Evolutionary conservation across 2,113 vertebrate genomes (phyloP).

Genomic region (Lanius collurio): DNA sequence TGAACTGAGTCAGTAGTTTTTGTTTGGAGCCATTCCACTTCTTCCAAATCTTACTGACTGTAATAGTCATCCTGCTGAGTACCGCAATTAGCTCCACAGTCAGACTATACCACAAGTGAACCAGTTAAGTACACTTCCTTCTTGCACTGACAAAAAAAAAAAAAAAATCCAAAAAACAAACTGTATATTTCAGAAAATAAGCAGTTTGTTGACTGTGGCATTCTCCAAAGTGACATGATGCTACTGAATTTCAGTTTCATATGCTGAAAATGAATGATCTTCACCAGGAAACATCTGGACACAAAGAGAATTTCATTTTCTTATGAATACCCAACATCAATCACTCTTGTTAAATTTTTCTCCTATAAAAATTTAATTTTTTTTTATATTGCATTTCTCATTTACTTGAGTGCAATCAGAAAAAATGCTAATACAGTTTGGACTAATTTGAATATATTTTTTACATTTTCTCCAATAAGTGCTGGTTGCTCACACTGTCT

Average conservation of each 20-base stretch:
- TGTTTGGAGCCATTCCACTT: not conserved
- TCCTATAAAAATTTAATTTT: not conserved
- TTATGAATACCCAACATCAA: not conserved
- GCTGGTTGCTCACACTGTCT: not conserved
- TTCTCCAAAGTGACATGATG: not conserved
- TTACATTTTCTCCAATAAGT: not conserved
- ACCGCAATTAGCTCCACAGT: not conserved
- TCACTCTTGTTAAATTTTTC: not conserved
- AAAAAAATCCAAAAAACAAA: not conserved
- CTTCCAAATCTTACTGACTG: not conserved
- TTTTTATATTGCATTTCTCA: not conserved
- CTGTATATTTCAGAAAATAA: not conserved
- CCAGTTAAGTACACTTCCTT: not conserved
- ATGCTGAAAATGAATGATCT: not conserved
- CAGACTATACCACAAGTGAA: not conserved
- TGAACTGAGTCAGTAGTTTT: not conserved
- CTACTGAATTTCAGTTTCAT: not conserved
- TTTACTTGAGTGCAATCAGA: not conserved
- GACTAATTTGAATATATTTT: not conserved
- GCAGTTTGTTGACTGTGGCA: not conserved
- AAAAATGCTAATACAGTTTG: not conserved
- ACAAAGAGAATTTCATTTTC: not conserved
- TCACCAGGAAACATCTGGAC: not conserved
- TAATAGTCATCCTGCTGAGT: not conserved
- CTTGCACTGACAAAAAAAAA: not conserved